These are phyloP conservation scores for Microtus ochrogaster DNA, from an alignment of 2,113 vertebrate genomes.

Conservation along the genomic window DNA sequence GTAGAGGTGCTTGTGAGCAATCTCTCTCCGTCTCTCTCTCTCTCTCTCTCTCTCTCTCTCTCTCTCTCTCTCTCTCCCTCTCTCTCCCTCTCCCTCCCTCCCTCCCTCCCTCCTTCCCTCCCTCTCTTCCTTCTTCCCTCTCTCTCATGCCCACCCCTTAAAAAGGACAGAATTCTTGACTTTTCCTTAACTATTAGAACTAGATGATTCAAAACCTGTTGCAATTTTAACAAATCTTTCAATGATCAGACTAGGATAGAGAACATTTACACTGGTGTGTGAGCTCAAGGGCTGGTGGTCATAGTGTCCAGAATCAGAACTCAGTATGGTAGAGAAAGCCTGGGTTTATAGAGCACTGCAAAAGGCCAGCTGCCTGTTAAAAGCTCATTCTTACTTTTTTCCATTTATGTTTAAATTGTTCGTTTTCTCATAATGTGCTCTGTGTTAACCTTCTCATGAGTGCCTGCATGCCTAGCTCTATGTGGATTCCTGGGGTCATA, in stretches of 20 bases:
- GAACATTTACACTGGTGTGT: not conserved
- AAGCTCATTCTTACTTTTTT: not conserved
- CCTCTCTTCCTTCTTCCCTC: too few relatives aligned
- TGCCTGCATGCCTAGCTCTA: fast-evolving
- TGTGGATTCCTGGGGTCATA: not conserved
- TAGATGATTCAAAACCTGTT: not conserved
- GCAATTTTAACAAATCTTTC: not conserved
- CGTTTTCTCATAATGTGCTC: not conserved
- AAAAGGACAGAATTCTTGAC: not conserved
- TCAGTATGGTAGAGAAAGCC: not conserved
- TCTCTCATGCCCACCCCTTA: not conserved
- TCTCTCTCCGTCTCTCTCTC: not conserved
- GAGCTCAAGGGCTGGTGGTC: not conserved
- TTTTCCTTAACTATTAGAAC: conserved; percentile 35
- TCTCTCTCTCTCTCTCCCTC: too few relatives aligned
- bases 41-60: too few relatives aligned
- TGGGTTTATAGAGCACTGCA: not conserved
- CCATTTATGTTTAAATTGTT: not conserved
- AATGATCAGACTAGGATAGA: not conserved
- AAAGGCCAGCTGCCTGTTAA: not conserved
- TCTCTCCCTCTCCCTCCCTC: not conserved
- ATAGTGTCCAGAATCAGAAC: not conserved
- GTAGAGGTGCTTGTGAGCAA: not conserved
- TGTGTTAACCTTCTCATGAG: not conserved
- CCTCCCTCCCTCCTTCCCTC: too few relatives aligned